phyloP scores from a whole-genome alignment of 1,140 invertebrate species.

The Muscidifurax raptorellus region DNA sequence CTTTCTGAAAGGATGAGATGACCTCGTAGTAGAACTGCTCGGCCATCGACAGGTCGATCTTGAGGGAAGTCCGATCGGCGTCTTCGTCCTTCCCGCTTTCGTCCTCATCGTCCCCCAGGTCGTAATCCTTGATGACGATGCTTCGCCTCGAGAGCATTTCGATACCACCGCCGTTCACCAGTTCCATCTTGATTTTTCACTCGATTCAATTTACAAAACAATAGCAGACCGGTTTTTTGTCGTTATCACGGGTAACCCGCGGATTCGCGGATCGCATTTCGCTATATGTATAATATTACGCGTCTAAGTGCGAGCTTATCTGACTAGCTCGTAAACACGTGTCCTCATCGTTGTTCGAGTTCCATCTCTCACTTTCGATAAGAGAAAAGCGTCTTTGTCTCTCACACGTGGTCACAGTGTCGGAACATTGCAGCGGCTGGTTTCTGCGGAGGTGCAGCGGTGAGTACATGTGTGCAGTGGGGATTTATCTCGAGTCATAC shows the following conservation, averaged over 20 bases:
- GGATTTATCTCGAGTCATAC: too few relatives aligned
- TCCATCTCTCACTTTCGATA: background rate
- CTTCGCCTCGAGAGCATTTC: slow-evolving; percentile 71
- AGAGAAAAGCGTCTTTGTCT: background rate
- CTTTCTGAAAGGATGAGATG: slow-evolving; percentile 70
- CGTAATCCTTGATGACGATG: slow-evolving; percentile 69
- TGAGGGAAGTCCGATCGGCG: slow-evolving; percentile 64
- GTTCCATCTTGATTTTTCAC: slow-evolving; percentile 62
- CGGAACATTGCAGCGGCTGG: background rate
- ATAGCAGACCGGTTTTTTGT: background rate
- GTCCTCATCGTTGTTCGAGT: slow-evolving; percentile 34
- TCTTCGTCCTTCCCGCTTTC: slow-evolving; percentile 58
- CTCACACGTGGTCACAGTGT: background rate
- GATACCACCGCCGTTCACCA: slow-evolving; percentile 68
- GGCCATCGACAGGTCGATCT: slow-evolving; percentile 71
- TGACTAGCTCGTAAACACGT: slow-evolving; percentile 19
- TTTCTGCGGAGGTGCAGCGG: background rate
- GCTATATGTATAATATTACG: background rate
- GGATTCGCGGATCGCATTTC: background rate
- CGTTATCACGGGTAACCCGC: background rate
- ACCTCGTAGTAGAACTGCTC: slow-evolving; percentile 74
- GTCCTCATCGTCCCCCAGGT: slow-evolving; percentile 60
- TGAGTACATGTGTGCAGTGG: too few relatives aligned
- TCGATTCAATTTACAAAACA: background rate
- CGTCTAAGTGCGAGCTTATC: slow-evolving; percentile 30